These are phyloP conservation scores for Pampus argenteus DNA, from an alignment of 2,797 vertebrate species.

Conservation along the genomic window DNA sequence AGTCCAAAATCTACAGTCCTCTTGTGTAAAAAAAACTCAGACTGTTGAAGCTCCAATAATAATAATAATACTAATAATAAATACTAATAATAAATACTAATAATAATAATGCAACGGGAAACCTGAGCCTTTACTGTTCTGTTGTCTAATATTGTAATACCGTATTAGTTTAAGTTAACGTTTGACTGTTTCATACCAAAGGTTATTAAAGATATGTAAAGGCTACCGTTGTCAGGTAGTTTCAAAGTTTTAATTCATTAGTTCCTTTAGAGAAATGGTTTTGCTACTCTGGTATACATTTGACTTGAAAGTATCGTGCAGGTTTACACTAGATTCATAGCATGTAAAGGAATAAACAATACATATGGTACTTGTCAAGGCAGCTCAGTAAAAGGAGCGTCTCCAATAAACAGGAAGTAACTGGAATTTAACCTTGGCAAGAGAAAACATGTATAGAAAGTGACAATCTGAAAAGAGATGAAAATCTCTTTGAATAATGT, in stretches of 20 bases:
- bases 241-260: neutral
- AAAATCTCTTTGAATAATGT: conserved; percentile 44
- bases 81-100: too few relatives aligned
- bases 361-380: neutral
- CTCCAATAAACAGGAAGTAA: too few relatives aligned
- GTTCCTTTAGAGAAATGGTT: too few relatives aligned
- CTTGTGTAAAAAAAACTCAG: too few relatives aligned
- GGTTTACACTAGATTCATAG: neutral
- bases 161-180: conserved; percentile 1
- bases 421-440: too few relatives aligned
- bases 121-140: neutral
- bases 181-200: conserved; percentile 21
- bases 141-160: neutral
- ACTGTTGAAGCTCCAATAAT: too few relatives aligned
- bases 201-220: conserved; percentile 7
- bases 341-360: neutral
- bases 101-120: too few relatives aligned
- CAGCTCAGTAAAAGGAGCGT: conserved; percentile 12
- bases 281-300: neutral
- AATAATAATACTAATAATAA: too few relatives aligned
- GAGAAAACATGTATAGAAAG: conserved; percentile 64
- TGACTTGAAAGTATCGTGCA: neutral
- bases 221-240: neutral
- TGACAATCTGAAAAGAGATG: conserved; percentile 46
- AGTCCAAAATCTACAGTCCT: too few relatives aligned